A percentile compares a stretch with the other conserved stretches of the same genome.
These are phyloP conservation scores for Mythimna impura DNA, from an alignment of 2,888 invertebrate genomes.

Conservation along the genomic window DNA sequence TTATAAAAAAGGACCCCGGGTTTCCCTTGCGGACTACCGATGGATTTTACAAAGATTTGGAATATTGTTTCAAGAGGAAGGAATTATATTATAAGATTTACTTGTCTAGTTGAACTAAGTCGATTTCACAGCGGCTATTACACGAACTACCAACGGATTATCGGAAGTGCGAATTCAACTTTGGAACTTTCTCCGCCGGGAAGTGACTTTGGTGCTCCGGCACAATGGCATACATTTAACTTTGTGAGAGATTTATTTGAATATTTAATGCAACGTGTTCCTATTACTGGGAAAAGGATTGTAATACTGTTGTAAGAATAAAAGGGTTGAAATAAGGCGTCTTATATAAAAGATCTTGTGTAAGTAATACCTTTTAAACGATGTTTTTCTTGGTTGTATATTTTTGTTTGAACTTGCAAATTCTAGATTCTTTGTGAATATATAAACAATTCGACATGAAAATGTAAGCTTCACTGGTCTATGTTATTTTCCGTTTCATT, in stretches of 20 bases:
- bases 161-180: constrained; percentile 54
- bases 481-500: neutral
- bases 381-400: neutral
- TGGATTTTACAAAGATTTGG: neutral
- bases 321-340: constrained; percentile 32
- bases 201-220: constrained; percentile 35
- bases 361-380: neutral
- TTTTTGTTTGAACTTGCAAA: neutral
- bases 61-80: constrained; percentile 15
- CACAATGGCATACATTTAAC: constrained; percentile 57
- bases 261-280: constrained; percentile 45
- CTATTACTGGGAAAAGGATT: constrained; percentile 5
- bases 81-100: constrained; percentile 34
- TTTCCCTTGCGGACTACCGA: too few species aligned
- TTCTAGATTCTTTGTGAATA: neutral
- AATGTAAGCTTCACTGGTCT: neutral
- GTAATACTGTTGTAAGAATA: constrained; percentile 34
- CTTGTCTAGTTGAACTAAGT: constrained; percentile 37
- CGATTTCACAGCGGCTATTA: constrained; percentile 42
- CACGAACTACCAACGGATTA: constrained; percentile 50
- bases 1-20: too few species aligned
- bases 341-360: constrained; percentile 1
- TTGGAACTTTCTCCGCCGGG: constrained; percentile 37
- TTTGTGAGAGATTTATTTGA: constrained; percentile 51
- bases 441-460: too few species aligned